phyloP scores from a whole-genome alignment of 2,113 vertebrate species.

The Ptilonorhynchus violaceus region DNA sequence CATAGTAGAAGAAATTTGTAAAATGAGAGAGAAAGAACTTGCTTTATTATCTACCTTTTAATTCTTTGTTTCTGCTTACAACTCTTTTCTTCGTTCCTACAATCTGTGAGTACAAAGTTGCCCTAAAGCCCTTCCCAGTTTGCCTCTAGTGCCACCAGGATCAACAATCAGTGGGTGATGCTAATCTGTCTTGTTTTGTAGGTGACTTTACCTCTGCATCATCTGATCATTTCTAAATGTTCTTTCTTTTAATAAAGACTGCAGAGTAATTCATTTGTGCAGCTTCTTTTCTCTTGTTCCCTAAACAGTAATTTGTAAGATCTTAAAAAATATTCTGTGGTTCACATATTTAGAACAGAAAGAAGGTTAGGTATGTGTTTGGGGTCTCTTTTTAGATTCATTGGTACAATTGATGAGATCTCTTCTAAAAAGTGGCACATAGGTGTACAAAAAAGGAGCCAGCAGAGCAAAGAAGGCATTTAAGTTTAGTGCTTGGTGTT shows the following conservation, averaged over 20 bases:
- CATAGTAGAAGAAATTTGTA: constrained; percentile 8
- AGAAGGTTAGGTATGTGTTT: neutral
- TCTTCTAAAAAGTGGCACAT: neutral
- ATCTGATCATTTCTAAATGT: neutral
- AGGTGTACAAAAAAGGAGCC: neutral
- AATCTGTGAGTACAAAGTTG: constrained; percentile 15
- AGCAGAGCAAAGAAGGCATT: neutral
- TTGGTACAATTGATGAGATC: neutral
- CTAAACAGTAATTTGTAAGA: neutral
- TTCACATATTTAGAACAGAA: neutral
- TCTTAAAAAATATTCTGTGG: neutral
- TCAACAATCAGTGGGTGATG: constrained; percentile 16
- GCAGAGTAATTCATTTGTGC: neutral
- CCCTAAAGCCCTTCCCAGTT: constrained; percentile 23
- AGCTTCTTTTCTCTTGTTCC: neutral
- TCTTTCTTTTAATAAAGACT: neutral
- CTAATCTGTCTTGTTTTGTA: constrained; percentile 41
- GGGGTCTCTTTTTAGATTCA: neutral
- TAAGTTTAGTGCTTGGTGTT: neutral
- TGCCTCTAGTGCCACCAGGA: constrained; percentile 16
- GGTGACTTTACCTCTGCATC: constrained; percentile 27
- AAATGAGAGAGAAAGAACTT: neutral
- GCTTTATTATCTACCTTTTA: neutral
- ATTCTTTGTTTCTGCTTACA: neutral
- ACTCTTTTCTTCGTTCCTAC: neutral